These are phyloP conservation scores for Aphidius colemani DNA, from an alignment of 2,888 invertebrate species.

Conservation along the genomic window DNA sequence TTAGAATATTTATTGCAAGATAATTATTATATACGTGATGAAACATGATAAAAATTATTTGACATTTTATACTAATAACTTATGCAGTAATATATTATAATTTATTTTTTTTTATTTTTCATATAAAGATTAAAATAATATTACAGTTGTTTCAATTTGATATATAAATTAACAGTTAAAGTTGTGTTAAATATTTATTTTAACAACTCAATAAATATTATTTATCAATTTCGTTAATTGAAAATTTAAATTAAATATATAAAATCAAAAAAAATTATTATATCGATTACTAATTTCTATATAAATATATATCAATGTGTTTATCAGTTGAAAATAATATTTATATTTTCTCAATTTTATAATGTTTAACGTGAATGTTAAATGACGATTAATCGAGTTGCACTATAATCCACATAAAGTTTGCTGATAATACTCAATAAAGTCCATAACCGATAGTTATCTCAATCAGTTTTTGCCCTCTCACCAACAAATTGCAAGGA, in stretches of 20 bases:
- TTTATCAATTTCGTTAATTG: too few relatives aligned
- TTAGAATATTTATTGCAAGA: slow-evolving; percentile 8
- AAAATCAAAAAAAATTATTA: too few relatives aligned
- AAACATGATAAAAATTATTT: slow-evolving; percentile 14
- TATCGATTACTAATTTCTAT: too few relatives aligned
- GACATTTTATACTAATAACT: neutral
- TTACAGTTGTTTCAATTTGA: slow-evolving; percentile 1
- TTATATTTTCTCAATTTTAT: neutral
- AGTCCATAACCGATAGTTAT: neutral
- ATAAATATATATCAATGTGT: neutral
- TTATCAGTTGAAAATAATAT: neutral
- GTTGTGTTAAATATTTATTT: too few relatives aligned
- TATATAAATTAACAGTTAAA: too few relatives aligned
- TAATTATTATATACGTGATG: slow-evolving; percentile 10
- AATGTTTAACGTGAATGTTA: neutral
- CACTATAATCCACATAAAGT: neutral
- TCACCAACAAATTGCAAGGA: slow-evolving; percentile 44
- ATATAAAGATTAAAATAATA: neutral
- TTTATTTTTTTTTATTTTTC: slow-evolving; percentile 5
- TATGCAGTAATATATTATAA: neutral
- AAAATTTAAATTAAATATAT: too few relatives aligned
- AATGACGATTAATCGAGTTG: neutral
- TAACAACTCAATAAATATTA: too few relatives aligned
- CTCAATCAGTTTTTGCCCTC: slow-evolving; percentile 19
- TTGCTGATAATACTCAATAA: neutral